phyloP scores from a whole-genome alignment of 64 coral and sea anemone species.

The Dendrophyllia cribrosa region DNA sequence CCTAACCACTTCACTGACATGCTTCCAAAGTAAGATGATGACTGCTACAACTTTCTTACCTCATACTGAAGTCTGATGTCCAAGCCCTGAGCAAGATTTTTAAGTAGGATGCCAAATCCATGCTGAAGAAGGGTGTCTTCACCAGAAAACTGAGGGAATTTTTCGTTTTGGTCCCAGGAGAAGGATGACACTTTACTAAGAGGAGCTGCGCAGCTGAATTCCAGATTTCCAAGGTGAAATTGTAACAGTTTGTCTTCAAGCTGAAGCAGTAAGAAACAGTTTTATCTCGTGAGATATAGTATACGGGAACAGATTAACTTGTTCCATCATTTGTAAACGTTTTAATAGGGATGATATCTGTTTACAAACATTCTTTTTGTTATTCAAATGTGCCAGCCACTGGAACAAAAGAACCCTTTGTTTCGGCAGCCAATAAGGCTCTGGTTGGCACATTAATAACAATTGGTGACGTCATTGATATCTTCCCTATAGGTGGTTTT shows the following conservation, averaged over 20 bases:
- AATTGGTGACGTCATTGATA: too few relatives aligned
- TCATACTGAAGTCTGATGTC: conserved; percentile 76
- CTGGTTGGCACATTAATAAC: too few relatives aligned
- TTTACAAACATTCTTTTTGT: too few relatives aligned
- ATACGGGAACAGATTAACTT: too few relatives aligned
- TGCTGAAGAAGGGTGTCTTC: conserved; percentile 87
- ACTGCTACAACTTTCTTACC: conserved; percentile 24
- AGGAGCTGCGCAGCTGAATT: conserved; percentile 88
- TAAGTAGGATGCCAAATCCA: conserved; percentile 79
- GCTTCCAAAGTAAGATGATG: neutral
- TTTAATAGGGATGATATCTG: too few relatives aligned
- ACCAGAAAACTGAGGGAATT: conserved; percentile 87
- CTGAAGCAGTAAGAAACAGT: conserved; percentile 49
- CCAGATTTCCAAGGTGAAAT: conserved; percentile 97
- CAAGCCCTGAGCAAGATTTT: conserved; percentile 72
- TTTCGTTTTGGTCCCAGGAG: conserved; percentile 97
- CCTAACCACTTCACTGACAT: neutral
- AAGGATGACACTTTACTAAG: conserved; percentile 84
- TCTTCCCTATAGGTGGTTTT: too few relatives aligned
- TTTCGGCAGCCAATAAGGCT: too few relatives aligned
- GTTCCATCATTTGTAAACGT: too few relatives aligned
- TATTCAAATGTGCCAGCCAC: too few relatives aligned
- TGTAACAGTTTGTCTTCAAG: conserved; percentile 82
- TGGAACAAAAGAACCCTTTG: too few relatives aligned
- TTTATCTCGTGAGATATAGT: neutral